Conservation (phyloP, 2,113 vertebrate species). For the Nothobranchius furzeri region DNA sequence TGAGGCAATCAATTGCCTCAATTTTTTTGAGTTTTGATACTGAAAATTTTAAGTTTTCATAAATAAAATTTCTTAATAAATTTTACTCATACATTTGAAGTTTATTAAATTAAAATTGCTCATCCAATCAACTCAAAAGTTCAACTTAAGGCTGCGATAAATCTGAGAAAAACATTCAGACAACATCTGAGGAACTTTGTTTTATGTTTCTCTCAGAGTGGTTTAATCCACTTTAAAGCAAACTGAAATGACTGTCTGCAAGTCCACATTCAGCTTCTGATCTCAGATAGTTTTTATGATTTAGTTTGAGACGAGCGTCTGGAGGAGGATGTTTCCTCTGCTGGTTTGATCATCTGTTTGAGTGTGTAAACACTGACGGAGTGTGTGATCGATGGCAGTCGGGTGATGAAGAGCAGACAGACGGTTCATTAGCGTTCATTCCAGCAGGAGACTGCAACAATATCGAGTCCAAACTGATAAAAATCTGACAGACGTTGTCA, state of each 20-base stretch:
- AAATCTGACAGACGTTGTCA: neutral
- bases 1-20: no score
- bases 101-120: no score
- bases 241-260: no score
- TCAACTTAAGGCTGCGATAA: no score
- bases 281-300: neutral
- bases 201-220: neutral
- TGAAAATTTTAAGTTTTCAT: no score
- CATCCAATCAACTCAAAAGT: no score
- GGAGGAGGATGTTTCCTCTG: constrained; percentile 3
- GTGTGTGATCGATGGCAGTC: neutral
- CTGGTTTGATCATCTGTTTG: neutral
- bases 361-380: neutral
- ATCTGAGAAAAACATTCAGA: neutral
- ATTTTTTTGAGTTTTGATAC: no score
- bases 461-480: neutral
- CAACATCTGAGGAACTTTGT: neutral
- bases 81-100: no score
- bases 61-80: no score
- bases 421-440: neutral
- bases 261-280: no score
- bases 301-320: no score
- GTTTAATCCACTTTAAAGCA: no score
- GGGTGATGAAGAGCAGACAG: neutral
- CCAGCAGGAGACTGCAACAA: neutral